Evolutionary conservation across 1,140 invertebrate genomes (phyloP), one percentile per base, ranked within the genome.

Genomic region (Chironomus striatipennis): DNA sequence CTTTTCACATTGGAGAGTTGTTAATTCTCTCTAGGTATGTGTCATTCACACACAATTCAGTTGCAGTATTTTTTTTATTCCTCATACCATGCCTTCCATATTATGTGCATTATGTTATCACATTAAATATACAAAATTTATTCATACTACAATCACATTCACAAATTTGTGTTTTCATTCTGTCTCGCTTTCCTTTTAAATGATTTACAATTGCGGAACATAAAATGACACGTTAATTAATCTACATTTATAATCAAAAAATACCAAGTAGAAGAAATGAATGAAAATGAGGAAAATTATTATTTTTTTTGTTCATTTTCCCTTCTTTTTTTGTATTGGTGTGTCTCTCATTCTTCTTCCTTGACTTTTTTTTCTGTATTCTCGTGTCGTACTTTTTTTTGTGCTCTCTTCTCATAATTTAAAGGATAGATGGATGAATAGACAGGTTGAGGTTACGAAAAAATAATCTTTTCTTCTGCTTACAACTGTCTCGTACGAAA

Each of bases 141-240:
- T 57, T 57, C n/a, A 57, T 57, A 57, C 9, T 57, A 10, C 10
- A 57, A 12, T 57, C n/a, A 57, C n/a, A 57, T 57, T 57, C n/a
- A 57, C 9, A 57, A 57, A 57, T 34, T 34, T 34, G 24, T 34
- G 24, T 34, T 34, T 34, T 34, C 24, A 34, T 34, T 34, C 24
- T 34, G 65, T 70, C 65, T 70, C n/a, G 47, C n/a, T 57, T 57
- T 57, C 47, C 47, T n/a, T 57, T 57, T 57, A n/a, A n/a, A 70
- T 70, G 65, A 70, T 70, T 70, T 70, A 70, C 65, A 21, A 20
- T 70, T 70, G 65, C 6, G 65, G 20, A 70, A 70, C 65, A 21
- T 70, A 70, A 70, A 70, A 70, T 70, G 65, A 21, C 65, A 70
- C 65, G 65, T 70, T 70, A 70, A 70, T 70, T 70, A 70, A 70